phyloP scores from a whole-genome alignment of 2,797 vertebrate species.

The Poeciliopsis infans region DNA sequence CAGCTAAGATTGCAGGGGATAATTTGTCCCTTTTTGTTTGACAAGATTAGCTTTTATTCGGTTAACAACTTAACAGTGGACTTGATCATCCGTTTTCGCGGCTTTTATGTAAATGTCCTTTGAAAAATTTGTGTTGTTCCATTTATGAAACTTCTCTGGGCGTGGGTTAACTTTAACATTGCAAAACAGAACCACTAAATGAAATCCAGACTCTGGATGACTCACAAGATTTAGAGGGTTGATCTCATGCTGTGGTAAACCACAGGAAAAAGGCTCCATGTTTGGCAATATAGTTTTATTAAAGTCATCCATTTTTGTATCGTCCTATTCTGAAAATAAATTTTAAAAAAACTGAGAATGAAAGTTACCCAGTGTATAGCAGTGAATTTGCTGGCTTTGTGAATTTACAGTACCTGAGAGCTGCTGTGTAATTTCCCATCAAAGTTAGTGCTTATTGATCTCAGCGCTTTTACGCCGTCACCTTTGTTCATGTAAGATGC shows the following conservation, averaged over 20 bases:
- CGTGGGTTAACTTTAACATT: background rate
- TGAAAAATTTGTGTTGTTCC: background rate
- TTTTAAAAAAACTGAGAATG: background rate
- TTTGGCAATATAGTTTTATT: background rate
- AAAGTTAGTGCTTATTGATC: conserved; percentile 32
- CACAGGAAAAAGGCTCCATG: background rate
- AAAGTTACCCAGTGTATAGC: background rate
- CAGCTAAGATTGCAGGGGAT: conserved; percentile 29
- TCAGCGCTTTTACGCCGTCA: conserved; percentile 42
- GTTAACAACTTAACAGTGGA: background rate
- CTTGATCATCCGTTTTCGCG: background rate
- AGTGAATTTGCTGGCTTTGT: conserved; percentile 10
- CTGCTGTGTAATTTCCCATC: conserved; percentile 22
- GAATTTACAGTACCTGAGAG: conserved; percentile 10
- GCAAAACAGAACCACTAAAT: background rate
- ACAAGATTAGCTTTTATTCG: conserved; percentile 10
- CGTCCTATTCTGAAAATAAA: background rate
- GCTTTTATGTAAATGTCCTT: too few species aligned
- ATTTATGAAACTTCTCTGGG: conserved; percentile 6
- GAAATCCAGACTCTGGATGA: conserved; percentile 5
- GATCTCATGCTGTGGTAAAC: background rate
- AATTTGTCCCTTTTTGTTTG: conserved; percentile 38
- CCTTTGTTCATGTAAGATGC: conserved; percentile 35
- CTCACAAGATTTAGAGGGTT: conserved; percentile 1
- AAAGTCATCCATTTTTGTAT: background rate